Evolutionary conservation across 2,888 invertebrate species (phyloP).

Genomic region (Scaeva pyrastri): DNA sequence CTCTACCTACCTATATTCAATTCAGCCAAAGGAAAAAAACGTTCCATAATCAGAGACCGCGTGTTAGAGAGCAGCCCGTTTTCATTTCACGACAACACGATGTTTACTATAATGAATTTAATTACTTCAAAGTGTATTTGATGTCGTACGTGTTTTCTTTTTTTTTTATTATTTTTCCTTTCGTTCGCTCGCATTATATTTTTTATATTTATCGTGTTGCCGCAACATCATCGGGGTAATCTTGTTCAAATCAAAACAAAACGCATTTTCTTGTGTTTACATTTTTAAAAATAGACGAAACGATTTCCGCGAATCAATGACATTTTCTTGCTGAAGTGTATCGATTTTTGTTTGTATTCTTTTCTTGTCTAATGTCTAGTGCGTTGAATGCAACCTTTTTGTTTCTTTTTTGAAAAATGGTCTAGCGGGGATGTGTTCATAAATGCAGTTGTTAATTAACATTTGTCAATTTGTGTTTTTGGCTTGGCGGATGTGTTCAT

Average conservation of each 20-base stretch:
- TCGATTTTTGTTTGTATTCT: slow-evolving; percentile 39
- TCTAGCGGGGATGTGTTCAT: slow-evolving; percentile 41
- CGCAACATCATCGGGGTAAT: slow-evolving; percentile 64
- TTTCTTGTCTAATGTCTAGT: slow-evolving; percentile 11
- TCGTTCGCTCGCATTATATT: slow-evolving; percentile 71
- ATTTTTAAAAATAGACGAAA: slow-evolving; percentile 51
- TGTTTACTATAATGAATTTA: slow-evolving; percentile 76
- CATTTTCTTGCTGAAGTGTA: slow-evolving; percentile 37
- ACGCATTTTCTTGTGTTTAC: slow-evolving; percentile 73
- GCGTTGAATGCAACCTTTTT: slow-evolving; percentile 45
- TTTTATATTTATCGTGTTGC: slow-evolving; percentile 71
- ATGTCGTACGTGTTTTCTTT: slow-evolving; percentile 71
- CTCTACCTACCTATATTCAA: slow-evolving; percentile 52
- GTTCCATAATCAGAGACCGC: slow-evolving; percentile 75
- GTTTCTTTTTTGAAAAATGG: background rate
- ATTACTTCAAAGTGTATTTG: slow-evolving; percentile 76
- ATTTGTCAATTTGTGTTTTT: background rate
- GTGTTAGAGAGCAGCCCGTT: slow-evolving; percentile 72
- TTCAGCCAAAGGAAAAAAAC: slow-evolving; percentile 72
- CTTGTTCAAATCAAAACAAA: slow-evolving; percentile 73
- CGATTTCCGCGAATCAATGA: slow-evolving; percentile 39
- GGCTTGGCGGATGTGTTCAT: background rate
- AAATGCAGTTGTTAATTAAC: slow-evolving; percentile 22
- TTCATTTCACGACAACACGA: slow-evolving; percentile 63
- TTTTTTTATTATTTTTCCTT: slow-evolving; percentile 52